Base-by-base conservation (phyloP, 2,888 invertebrate species). In the Colostygia pectinataria region DNA sequence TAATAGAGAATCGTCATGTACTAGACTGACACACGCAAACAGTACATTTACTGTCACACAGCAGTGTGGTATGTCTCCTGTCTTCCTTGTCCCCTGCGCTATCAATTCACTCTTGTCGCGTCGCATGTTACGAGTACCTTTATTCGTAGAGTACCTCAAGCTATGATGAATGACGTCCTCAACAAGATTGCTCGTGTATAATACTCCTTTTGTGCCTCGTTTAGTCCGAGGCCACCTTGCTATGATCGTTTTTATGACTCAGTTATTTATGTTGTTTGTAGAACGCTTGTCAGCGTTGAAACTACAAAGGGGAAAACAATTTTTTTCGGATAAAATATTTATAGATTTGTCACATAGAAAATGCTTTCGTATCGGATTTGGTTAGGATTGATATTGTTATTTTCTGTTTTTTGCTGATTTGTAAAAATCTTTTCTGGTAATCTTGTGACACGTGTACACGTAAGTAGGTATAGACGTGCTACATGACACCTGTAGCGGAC, bases 201-300 rank as follows among this genome's bases (percentile, higher is more conserved):
- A 71, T 68, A 62, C 61, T 72, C 64, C 71, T 74, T 74, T 77
- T 76, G 72, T 77, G 61, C 60, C 57, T 57, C 66, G 62, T 65
- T 75, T 68, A 63, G 61, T 56, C 60, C 59, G 58, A 62, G 72
- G 64, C 73, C 71, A 71, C 74, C 74, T 71, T 66, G 61, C 69
- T 70, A 71, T 71, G 72, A 75, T 71, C 71, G 67, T 74, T 74
- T 77, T 79, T 77, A 74, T 74, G 74, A 75, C 66, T 69, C 66
- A 63, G 68, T 71, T 68, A 72, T 77, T 75, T 33, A 14, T 77
- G 20, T 20, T 20, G 20, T 4, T 74, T 74, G 74, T 76, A 2
- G 10, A 8, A 20, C 12, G 8, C 15, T n/a, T 15, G 7, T 15
- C 15, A 31, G 29, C 20, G 20, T 20, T 6, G 18, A 4, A 4